Percentiles rank a stretch among this genome's conserved stretches.
Conservation (phyloP, 1,140 invertebrate genomes). For the Rhopalosiphum padi region DNA sequence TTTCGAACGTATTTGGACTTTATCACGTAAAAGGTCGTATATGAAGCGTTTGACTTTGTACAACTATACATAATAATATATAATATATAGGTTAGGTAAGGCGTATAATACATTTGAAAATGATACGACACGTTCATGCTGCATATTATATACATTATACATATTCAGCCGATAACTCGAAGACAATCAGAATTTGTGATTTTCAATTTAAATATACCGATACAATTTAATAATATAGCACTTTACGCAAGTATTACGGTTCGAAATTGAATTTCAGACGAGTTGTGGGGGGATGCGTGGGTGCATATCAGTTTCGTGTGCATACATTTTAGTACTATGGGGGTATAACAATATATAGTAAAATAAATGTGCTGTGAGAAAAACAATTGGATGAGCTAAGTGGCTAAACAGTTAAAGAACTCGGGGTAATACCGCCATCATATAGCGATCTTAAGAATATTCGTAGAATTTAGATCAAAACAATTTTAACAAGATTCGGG, state of each 20-base stretch:
- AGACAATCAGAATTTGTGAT: background rate
- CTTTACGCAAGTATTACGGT: background rate
- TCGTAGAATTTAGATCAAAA: background rate
- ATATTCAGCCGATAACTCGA: background rate
- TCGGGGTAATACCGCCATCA: background rate
- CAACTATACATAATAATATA: background rate
- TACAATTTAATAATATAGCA: background rate
- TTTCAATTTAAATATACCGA: slow-evolving; percentile 17
- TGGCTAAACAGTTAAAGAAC: background rate
- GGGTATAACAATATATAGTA: background rate
- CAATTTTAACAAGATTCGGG: background rate
- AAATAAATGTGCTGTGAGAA: background rate
- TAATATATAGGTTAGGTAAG: background rate
- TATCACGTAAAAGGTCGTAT: background rate
- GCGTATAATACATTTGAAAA: background rate
- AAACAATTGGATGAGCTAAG: background rate
- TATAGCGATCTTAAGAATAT: background rate
- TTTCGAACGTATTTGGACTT: background rate
- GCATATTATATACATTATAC: background rate
- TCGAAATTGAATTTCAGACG: background rate
- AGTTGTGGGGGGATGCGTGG: too few species aligned
- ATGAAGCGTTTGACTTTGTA: background rate
- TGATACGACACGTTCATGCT: background rate
- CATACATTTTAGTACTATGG: background rate
- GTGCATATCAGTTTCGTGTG: background rate